Base-by-base conservation (phyloP, 1,140 invertebrate species). In the Camponotus floridanus region DNA sequence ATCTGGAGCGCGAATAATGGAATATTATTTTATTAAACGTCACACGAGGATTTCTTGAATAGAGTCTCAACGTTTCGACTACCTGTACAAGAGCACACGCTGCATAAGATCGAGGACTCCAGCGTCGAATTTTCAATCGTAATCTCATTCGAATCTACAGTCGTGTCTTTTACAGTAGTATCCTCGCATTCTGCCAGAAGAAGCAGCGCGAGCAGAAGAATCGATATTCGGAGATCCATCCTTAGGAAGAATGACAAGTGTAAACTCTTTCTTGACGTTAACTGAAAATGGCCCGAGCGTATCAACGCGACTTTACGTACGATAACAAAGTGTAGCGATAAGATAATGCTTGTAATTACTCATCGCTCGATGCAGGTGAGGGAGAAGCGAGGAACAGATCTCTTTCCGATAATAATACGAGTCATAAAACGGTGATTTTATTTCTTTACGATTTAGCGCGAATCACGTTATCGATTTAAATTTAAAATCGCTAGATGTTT, bases 291-390 rank as follows among this genome's bases (percentile, higher is more conserved):
- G n/a, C 33, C 48, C 57, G 61, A 18, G 61, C 45, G 61, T 90
- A 90, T 87, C 88, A 65, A 33, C 45, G 11, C 64, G 39, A 76
- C 51, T 59, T 59, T 15, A 21, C 45, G 51, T 42, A 59, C 62
- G 89, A 90, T 90, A 90, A 90, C 62, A 4, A 36, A 42, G 65
- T 45, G 13, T 9, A 6, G 42, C 61, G 91, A 92, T 92, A 92
- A 92, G 91, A 92, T 92, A 74, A 74, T 51, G 5, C 45, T 70
- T 36, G 11, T 45, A 67, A 76, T 92, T 92, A 92, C 87, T 92
- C 88, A 91, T 87, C 86, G 70, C 48, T 73, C 51, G 26, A 68
- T 33, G n/a, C 33, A 48, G 48, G n/a, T 61, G 21, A 62, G 7
- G 39, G 70, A 76, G 21, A 21, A 39, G 36, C 21, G 39, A 55